Base-by-base conservation (phyloP, 2,797 vertebrate genomes). In the Falco naumanni region DNA sequence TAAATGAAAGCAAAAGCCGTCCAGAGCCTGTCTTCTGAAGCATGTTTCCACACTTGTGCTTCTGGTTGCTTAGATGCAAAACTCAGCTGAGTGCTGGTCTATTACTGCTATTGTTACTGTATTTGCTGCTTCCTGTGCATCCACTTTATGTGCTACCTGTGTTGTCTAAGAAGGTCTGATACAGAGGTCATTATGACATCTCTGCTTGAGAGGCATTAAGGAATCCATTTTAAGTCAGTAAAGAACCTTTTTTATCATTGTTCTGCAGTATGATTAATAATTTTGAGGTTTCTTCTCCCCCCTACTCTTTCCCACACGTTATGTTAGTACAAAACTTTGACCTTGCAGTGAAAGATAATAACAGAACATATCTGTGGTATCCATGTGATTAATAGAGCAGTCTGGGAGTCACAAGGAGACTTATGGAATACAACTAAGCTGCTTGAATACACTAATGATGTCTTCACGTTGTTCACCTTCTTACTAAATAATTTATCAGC, bases 401-500 rank as follows among this genome's bases (percentile, higher is more conserved):
- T 84, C 87, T 13, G 13, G 47, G 84, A 97, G 86, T 94, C 93
- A 87, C 90, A 95, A 90, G 93, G 92, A 95, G 84, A 92, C 96
- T 96, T 90, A 96, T 77, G 91, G 97, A 98, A 97, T 96, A 93
- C 94, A 98, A 96, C 93, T 92, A 86, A 96, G 96, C 97, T 92
- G 96, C 96, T 84, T 95, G 95, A 97, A 94, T 96, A 97, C 96
- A 94, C 93, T 68, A 84, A 96, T 78, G 76, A 95, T 97, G 93
- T 97, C 84, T 94, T 91, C 4, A 60, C n/a, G 43, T 95, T 94
- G 70, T 95, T 98, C 97, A 98, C 96, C 96, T 97, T 96, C 96
- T 96, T 93, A 90, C 96, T 98, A 97, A 98, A 98, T 98, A 98
- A 98, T 98, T 98, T 97, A 99, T 99, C 98, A 99, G 96, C 98